Evolutionary conservation across 2,797 vertebrate species (phyloP).

Genomic region (Anas georgica): DNA sequence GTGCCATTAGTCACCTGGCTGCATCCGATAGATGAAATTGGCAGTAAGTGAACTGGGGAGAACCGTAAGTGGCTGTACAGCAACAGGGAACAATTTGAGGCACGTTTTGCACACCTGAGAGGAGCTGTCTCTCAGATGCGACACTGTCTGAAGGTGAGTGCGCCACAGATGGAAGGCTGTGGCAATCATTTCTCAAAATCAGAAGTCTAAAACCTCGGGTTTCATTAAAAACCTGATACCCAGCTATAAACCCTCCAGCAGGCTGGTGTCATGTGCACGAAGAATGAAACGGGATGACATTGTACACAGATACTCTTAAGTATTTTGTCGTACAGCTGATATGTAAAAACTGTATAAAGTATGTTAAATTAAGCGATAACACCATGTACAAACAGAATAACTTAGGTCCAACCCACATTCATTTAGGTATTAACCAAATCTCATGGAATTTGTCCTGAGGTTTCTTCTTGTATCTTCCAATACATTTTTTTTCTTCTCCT

Average conservation of each 20-base stretch:
- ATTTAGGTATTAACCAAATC: neutral
- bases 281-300: neutral
- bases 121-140: neutral
- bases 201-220: neutral
- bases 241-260: neutral
- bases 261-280: neutral
- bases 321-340: neutral
- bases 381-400: neutral
- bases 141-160: neutral
- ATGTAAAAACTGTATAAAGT: neutral
- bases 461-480: neutral
- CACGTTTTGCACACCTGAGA: neutral
- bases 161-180: fast-evolving
- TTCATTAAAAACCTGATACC: neutral
- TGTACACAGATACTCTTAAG: fast-evolving
- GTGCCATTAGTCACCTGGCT: neutral
- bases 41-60: neutral
- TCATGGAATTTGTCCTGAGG: neutral
- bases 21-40: neutral
- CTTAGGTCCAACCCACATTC: neutral
- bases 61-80: neutral
- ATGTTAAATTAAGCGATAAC: neutral
- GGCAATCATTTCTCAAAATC: neutral
- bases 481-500: neutral
- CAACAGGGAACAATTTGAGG: neutral